Base-by-base conservation (phyloP, 2,888 invertebrate species). In the Amblyjoppa fuscipennis region DNA sequence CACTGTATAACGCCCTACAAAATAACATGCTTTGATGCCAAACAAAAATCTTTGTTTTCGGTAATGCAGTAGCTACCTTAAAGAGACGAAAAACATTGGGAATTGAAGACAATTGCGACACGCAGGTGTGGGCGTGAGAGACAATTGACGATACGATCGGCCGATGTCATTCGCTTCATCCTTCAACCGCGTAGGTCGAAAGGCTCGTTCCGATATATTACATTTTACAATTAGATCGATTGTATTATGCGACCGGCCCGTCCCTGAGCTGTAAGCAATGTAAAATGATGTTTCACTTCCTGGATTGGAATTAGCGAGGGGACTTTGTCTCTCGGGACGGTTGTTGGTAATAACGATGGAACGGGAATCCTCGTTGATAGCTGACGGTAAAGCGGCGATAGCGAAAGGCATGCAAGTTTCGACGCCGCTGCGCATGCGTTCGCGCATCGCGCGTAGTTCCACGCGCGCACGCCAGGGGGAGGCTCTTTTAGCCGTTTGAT, bases 401-500 rank as follows among this genome's bases (percentile, higher is more conserved):
- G 45, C 4, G 53, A 2, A 7, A 64, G 25, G 31, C 64, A n/a
- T 6, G 1, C 6, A 6, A 79, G 78, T 49, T 49, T 49, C 45
- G 45, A 75, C 53, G 78, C 31, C 81, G 64, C 73, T 75, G 69
- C 5, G 28, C 25, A 38, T 59, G 41, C 28, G 70, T n/a, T 0
- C 51, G 51, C 53, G 56, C 4, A 61, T 61, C 38, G 53, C 64
- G 70, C 38, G 28, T 49, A 66, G 9, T 76, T 85, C 66, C 1
- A 6, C 49, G 51, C 69, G 66, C 59, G 66, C 51, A 20, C 79
- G 59, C 34, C 13, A 70, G 80, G 70, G 66, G 83, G 84, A 81
- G 61, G 61, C 83, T 90, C 90, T 91, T 92, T 92, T 79, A 83
- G 86, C 85, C 84, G 83, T 85, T 88, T 86, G 89, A 84, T 89